Base-by-base conservation (phyloP, 2,797 vertebrate species). In the Sylvia borin region DNA sequence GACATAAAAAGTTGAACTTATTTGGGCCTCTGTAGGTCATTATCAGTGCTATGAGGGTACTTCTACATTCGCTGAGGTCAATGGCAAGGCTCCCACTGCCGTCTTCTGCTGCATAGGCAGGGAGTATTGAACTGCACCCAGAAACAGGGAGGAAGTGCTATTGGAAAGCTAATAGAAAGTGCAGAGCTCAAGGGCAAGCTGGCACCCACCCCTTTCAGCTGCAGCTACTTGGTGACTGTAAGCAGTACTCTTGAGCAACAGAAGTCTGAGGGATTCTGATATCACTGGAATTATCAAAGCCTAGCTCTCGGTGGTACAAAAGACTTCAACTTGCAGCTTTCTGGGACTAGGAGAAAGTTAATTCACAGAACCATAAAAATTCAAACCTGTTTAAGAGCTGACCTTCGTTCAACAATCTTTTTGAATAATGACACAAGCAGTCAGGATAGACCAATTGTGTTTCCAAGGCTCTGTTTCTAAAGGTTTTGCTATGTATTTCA, bases 221-320 rank as follows among this genome's bases (percentile, higher is more conserved):
- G 67, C 80, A 90, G 48, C 71, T 90, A 38, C 51, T 78, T 15
- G 1, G 42, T 81, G 67, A 67, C 72, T 76, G 4, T 60, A 74
- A 78, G 82, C 7, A 1, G 87, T 62, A 50, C 32, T 78, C 48
- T 16, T 22, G 45, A 42, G 32, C 0, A 3, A 55, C 31, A 67
- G 26, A 95, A 67, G 32, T 90, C 84, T 67, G 60, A 61, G 45
- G 34, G 18, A 72, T 87, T 95, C 55, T 13, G 34, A 5, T 78
- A 50, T 78, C 85, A 60, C 57, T n/a, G n/a, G 31, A 38, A 65
- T 74, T 92, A 90, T 88, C 85, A 95, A 96, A 94, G 67, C 50
- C 64, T 57, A 36, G 2, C 36, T 86, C 42, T 79, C 31, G 27
- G 55, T 5, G 5, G 45, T 79, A 76, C 43, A 72, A 53, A 94